phyloP scores from a whole-genome alignment of 2,797 vertebrate genomes.

The Discoglossus pictus region DNA sequence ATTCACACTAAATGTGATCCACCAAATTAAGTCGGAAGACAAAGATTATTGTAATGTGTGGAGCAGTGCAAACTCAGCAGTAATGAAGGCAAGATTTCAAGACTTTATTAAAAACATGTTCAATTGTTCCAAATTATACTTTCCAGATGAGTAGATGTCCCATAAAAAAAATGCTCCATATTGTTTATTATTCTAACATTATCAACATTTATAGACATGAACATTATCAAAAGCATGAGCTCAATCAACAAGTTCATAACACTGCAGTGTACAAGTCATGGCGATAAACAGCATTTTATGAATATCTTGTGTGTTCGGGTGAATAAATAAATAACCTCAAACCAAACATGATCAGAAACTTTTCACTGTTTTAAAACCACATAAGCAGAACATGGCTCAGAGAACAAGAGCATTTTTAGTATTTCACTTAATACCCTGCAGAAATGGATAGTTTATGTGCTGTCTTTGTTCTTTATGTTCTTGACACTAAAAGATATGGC shows the following conservation, averaged over 20 bases:
- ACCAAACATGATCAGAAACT: conserved; percentile 18
- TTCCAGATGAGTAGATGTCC: conserved; percentile 32
- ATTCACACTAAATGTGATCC: conserved; percentile 2
- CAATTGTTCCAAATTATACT: conserved; percentile 31
- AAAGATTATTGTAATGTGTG: conserved; percentile 16
- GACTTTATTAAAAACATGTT: conserved; percentile 7
- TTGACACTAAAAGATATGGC: neutral
- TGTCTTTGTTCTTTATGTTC: neutral
- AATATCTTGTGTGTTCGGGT: conserved; percentile 14
- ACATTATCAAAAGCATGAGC: conserved; percentile 19
- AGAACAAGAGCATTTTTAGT: conserved; percentile 10
- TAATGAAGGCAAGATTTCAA: conserved; percentile 1
- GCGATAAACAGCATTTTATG: conserved; percentile 33
- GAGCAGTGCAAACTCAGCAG: neutral
- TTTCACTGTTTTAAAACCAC: conserved; percentile 6
- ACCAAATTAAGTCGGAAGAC: neutral
- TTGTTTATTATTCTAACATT: conserved; percentile 8
- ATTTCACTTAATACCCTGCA: neutral
- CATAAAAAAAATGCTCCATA: conserved; percentile 3
- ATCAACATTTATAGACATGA: conserved; percentile 5
- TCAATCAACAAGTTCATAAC: conserved; percentile 19
- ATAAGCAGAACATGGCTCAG: conserved; percentile 1
- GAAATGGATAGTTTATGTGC: neutral
- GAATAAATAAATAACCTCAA: conserved; percentile 16
- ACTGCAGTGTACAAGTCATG: conserved; percentile 14